Percentiles rank a stretch among this genome's conserved stretches.
Conservation (phyloP, 2,888 invertebrate species). For the Hartigia nigra region DNA sequence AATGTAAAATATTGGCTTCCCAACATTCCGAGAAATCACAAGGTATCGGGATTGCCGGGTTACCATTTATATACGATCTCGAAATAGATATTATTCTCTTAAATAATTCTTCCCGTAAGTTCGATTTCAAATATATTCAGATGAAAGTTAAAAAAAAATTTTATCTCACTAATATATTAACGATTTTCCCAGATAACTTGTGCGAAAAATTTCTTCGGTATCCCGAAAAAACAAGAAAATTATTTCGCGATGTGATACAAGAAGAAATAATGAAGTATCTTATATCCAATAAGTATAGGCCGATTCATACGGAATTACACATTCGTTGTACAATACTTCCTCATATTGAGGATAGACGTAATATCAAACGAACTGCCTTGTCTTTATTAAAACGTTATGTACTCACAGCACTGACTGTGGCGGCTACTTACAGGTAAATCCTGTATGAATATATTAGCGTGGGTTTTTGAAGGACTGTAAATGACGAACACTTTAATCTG, state of each 20-base stretch:
- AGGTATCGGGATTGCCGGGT: neutral
- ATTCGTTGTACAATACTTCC: neutral
- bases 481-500: neutral
- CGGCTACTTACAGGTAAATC: neutral
- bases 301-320: neutral
- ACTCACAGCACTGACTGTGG: conserved; percentile 3
- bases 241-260: conserved; percentile 7
- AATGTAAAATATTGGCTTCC: neutral
- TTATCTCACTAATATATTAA: neutral
- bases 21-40: neutral
- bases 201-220: conserved; percentile 3
- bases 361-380: neutral
- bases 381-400: conserved; percentile 6
- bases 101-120: conserved; percentile 21
- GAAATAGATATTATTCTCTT: conserved; percentile 25
- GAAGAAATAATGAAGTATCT: neutral
- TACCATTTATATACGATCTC: conserved; percentile 22
- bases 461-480: neutral
- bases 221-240: neutral
- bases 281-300: neutral
- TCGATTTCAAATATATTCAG: conserved; percentile 9
- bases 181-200: neutral
- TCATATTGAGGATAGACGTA: neutral
- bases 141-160: neutral
- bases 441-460: neutral